Percentiles rank a stretch among this genome's conserved stretches.
Evolutionary conservation across 30 jellyfish, hydroid and myxozoan species (phyloP).

Genomic region (Mastigias papua): DNA sequence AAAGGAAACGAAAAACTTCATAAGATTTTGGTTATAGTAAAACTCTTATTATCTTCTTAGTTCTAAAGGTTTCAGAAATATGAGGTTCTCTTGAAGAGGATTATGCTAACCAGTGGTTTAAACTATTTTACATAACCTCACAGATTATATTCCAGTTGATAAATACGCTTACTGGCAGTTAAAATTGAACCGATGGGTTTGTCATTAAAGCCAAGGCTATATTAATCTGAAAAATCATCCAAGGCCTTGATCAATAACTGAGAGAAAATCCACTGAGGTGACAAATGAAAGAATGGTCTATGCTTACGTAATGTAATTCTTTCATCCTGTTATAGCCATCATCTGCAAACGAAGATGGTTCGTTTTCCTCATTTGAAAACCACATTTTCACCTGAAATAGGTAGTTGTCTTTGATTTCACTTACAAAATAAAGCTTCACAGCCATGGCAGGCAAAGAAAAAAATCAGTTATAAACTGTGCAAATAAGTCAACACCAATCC

Average conservation of each 20-base stretch:
- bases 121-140: too few species aligned
- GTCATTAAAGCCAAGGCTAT: too few species aligned
- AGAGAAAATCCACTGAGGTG: not conserved
- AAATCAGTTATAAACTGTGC: not conserved
- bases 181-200: too few species aligned
- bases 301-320: slow-evolving; percentile 61
- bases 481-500: not conserved
- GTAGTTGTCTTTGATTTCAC: not conserved
- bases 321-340: slow-evolving; percentile 75
- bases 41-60: too few species aligned
- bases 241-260: not conserved
- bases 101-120: too few species aligned
- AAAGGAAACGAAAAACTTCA: too few species aligned
- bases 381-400: slow-evolving; percentile 64
- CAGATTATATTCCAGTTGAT: too few species aligned
- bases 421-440: not conserved
- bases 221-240: too few species aligned
- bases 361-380: slow-evolving; percentile 72
- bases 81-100: too few species aligned
- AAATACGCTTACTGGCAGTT: too few species aligned
- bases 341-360: slow-evolving; percentile 40
- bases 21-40: too few species aligned
- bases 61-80: too few species aligned
- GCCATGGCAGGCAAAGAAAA: not conserved
- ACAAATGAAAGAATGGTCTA: not conserved